Conservation (phyloP, 2,797 vertebrate species). For the Manis crassicaudata region DNA sequence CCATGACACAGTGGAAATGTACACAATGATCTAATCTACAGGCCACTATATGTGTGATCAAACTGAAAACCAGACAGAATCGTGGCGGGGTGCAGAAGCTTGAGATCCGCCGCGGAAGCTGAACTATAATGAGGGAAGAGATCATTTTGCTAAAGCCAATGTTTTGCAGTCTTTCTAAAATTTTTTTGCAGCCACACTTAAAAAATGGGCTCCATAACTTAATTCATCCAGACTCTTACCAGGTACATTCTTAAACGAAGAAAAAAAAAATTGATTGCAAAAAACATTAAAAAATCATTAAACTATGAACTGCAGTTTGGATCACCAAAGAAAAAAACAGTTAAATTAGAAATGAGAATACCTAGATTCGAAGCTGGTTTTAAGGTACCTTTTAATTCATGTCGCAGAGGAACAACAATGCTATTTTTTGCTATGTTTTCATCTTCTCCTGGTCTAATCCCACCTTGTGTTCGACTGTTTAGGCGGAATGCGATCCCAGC, state of each 20-base stretch:
- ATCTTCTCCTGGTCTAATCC: neutral
- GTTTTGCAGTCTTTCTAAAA: no score
- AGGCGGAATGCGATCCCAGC: neutral
- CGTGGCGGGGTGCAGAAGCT: neutral
- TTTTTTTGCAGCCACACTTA: neutral
- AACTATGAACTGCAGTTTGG: neutral
- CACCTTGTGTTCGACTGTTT: neutral
- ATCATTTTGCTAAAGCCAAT: neutral
- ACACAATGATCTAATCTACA: neutral
- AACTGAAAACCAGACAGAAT: neutral
- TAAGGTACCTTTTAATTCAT: neutral
- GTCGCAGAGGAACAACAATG: neutral
- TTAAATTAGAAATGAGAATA: neutral
- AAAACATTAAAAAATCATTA: neutral
- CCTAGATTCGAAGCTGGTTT: neutral
- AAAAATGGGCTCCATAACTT: neutral
- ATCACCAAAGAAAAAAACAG: neutral
- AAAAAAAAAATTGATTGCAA: neutral
- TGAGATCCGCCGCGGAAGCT: rapidly evolving
- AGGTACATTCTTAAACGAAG: neutral
- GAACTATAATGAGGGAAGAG: rapidly evolving
- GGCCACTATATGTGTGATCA: neutral
- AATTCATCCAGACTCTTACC: neutral
- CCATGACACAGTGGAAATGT: neutral
- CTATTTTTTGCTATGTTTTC: neutral